Evolutionary conservation across 2,888 invertebrate genomes (phyloP).

Genomic region (Neoascia interrupta): DNA sequence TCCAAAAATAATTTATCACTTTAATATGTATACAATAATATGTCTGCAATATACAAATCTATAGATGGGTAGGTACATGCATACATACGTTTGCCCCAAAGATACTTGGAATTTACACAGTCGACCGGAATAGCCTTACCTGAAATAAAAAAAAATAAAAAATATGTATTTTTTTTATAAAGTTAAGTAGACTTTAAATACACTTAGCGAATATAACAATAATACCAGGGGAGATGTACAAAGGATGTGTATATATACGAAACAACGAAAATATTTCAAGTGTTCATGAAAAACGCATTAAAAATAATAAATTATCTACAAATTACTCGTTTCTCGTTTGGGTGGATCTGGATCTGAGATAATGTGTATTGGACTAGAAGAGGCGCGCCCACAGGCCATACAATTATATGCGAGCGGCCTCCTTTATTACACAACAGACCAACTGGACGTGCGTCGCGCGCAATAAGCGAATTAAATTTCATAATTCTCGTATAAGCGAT

Average conservation of each 20-base stretch:
- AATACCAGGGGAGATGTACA: not conserved
- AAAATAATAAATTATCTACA: constrained; percentile 54
- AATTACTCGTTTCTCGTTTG: constrained; percentile 14
- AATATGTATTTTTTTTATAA: not conserved
- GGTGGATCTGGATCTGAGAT: too few relatives aligned
- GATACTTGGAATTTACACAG: not conserved
- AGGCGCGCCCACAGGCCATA: constrained; percentile 10
- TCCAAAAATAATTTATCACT: constrained; percentile 17
- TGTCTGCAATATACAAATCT: too few relatives aligned
- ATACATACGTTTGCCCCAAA: constrained; percentile 18
- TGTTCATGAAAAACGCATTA: constrained; percentile 56
- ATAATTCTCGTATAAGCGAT: constrained; percentile 21
- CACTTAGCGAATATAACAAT: constrained; percentile 18
- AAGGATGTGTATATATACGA: too few relatives aligned
- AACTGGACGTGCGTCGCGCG: too few relatives aligned
- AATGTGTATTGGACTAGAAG: not conserved
- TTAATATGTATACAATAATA: not conserved
- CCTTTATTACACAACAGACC: constrained; percentile 18
- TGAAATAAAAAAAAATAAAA: constrained; percentile 28
- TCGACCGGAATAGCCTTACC: constrained; percentile 34
- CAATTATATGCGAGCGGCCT: constrained; percentile 17
- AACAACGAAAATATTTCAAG: too few relatives aligned
- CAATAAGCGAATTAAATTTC: constrained; percentile 37
- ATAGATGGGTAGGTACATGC: too few relatives aligned
- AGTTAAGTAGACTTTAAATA: constrained; percentile 23